Conservation (phyloP, 92 coral and sea anemone genomes). For the Actinostola sp. region DNA sequence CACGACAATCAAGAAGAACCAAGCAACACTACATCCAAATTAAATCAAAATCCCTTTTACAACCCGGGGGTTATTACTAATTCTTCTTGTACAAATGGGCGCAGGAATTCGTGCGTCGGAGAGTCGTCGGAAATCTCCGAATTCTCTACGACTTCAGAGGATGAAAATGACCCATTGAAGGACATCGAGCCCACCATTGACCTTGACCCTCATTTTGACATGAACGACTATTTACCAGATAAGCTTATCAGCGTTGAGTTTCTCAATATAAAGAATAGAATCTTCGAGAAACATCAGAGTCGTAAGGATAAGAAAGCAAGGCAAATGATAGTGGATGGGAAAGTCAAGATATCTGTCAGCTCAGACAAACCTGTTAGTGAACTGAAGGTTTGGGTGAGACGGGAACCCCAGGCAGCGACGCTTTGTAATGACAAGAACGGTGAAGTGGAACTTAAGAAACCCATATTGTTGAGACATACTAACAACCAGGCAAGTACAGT, state of each 20-base stretch:
- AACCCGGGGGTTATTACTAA: too few relatives aligned
- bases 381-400: conserved; percentile 66
- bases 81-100: too few relatives aligned
- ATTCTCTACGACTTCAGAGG: conserved; percentile 25
- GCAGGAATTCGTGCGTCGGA: background rate
- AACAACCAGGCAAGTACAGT: conserved; percentile 26
- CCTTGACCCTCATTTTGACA: conserved; percentile 26
- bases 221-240: conserved; percentile 11
- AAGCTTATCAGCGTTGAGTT: conserved; percentile 41
- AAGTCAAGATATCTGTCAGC: conserved; percentile 60
- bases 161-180: conserved; percentile 26
- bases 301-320: conserved; percentile 82
- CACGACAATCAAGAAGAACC: background rate
- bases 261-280: conserved; percentile 54
- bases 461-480: conserved; percentile 31
- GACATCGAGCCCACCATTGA: conserved; percentile 40
- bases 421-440: conserved; percentile 69
- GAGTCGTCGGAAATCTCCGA: conserved; percentile 10
- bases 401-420: conserved; percentile 70
- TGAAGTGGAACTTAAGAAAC: conserved; percentile 39
- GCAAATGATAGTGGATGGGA: conserved; percentile 77
- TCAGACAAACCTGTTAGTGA: conserved; percentile 49
- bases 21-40: background rate
- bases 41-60: background rate
- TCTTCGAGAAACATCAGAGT: conserved; percentile 85